Base-by-base conservation (phyloP, 2,888 invertebrate genomes). In the Tetanocera ferruginea region DNA sequence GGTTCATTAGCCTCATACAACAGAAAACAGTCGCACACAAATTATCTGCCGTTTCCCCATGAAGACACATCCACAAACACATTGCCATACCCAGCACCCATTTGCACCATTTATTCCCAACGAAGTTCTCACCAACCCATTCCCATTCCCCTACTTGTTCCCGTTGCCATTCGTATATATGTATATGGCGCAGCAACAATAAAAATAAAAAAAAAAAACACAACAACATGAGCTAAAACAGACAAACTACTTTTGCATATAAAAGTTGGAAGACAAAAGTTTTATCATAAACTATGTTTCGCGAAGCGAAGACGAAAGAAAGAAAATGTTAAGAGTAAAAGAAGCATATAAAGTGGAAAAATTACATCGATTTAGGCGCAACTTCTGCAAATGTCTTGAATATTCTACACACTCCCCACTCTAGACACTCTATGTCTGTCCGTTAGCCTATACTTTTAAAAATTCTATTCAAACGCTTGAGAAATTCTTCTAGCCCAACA, bases 301-400 rank as follows among this genome's bases (percentile, higher is more conserved):
- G 25, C 25, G 25, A 60, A 60, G 28, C 11, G 28, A 9, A 60
- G 28, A 60, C 23, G 43, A 19, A 55, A 55, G 55, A 23, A 55
- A 9, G 8, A 19, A 19, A 55, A 55, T 55, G 55, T n/a, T n/a
- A 55, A 23, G 34, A 17, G 31, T 37, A 37, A 62, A 66, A 34
- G 34, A 6, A 66, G 34, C 34, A 34, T 34, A 37, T 9, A 66
- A 34, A 34, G 66, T 34, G 66, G 34, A 37, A 67, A 67, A 67
- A 67, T 67, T 67, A 67, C 67, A 67, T 67, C 67, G 67, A 67
- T 67, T 57, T 55, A 55, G 34, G 71, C 71, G 37, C 71, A 52
- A 72, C 57, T 72, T 72, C 9, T 52, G 34, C 23, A 14, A 72
- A 52, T 57, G 31, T 17, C 23, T 31, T 62, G 17, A 62, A 31